These are phyloP conservation scores for Apamea anceps DNA, from an alignment of 2,888 invertebrate genomes.

Conservation along the genomic window DNA sequence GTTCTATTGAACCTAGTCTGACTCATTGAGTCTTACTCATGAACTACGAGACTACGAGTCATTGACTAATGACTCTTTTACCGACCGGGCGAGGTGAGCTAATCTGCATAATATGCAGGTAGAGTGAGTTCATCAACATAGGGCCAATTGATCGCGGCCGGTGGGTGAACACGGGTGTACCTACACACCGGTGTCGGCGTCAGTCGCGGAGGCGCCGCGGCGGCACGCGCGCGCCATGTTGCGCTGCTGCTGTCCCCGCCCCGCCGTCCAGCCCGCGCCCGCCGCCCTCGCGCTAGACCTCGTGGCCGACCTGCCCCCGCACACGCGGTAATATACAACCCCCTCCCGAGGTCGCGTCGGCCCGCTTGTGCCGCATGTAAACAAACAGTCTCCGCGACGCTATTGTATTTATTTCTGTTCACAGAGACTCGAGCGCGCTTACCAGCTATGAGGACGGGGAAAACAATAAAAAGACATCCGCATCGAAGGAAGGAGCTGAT, in stretches of 20 bases:
- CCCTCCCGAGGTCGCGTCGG: constrained; percentile 24
- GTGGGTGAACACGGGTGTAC: constrained; percentile 44
- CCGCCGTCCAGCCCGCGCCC: constrained; percentile 70
- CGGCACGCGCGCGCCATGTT: constrained; percentile 81
- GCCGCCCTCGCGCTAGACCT: constrained; percentile 80
- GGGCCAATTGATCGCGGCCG: constrained; percentile 76
- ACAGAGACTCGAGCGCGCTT: constrained; percentile 85
- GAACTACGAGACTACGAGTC: constrained; percentile 16
- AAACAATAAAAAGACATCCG: constrained; percentile 47
- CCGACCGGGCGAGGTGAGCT: constrained; percentile 60
- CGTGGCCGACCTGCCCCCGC: constrained; percentile 85
- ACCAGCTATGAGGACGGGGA: constrained; percentile 70
- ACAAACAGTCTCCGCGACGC: constrained; percentile 55
- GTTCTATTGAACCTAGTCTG: neutral
- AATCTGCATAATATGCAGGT: constrained; percentile 84
- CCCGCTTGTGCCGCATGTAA: constrained; percentile 54
- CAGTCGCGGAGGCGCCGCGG: constrained; percentile 84
- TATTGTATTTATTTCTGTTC: constrained; percentile 71
- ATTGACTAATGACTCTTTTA: constrained; percentile 65
- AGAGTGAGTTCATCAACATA: constrained; percentile 83
- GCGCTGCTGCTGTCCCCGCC: constrained; percentile 80
- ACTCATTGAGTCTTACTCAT: constrained; percentile 35
- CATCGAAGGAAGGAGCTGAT: constrained; percentile 38
- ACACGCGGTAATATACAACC: constrained; percentile 80
- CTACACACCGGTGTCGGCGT: constrained; percentile 66